A percentile compares a stretch with the other conserved stretches of the same genome.
These are phyloP conservation scores for Schrankia costaestrigalis DNA, from an alignment of 2,888 invertebrate genomes.

Conservation along the genomic window DNA sequence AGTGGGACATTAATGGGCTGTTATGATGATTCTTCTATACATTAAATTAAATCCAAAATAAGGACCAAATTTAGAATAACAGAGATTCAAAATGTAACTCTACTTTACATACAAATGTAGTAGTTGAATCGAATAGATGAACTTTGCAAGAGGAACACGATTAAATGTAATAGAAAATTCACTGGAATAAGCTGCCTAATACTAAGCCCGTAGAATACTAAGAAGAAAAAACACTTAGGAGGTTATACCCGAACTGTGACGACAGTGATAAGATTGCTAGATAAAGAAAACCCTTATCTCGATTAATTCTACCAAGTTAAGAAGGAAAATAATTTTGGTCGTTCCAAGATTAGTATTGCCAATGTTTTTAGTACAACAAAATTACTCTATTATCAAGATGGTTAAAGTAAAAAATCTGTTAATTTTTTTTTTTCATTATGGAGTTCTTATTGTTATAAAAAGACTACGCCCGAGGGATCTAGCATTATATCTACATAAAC, in stretches of 20 bases:
- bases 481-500: no score
- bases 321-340: slow-evolving; percentile 28
- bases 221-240: slow-evolving; percentile 1
- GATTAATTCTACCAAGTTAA: slow-evolving; percentile 19
- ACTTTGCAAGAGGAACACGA: slow-evolving; percentile 1
- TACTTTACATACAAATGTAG: no score
- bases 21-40: no score
- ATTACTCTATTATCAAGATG: slow-evolving; percentile 19
- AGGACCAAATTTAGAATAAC: no score
- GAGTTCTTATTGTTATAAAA: no score
- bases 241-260: slow-evolving; percentile 3
- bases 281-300: slow-evolving; percentile 11
- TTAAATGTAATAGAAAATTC: background rate
- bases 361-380: slow-evolving; percentile 21
- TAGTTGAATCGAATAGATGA: slow-evolving; percentile 1
- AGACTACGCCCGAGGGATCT: no score
- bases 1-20: no score
- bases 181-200: no score
- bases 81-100: no score
- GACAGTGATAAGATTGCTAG: slow-evolving; percentile 10
- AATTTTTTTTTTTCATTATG: no score
- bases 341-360: slow-evolving; percentile 26
- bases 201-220: background rate
- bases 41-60: no score
- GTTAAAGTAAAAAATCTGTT: no score